Conservation (phyloP, 2,888 invertebrate genomes). For the Lissocephala sabroskyi region DNA sequence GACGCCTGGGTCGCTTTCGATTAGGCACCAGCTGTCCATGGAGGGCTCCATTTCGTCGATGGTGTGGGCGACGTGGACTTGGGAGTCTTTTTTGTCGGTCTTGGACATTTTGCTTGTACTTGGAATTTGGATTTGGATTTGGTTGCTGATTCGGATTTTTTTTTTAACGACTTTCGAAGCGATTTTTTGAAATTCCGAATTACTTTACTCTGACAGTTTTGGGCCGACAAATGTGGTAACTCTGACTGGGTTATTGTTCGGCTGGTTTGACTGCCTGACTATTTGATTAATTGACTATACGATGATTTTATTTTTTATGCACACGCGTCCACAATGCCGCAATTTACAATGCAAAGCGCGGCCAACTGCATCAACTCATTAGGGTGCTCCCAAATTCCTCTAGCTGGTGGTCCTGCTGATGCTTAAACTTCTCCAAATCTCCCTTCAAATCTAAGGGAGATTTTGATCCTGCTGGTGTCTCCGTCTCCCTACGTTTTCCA, state of each 20-base stretch:
- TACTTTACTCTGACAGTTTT: too few relatives aligned
- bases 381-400: too few relatives aligned
- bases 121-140: not conserved
- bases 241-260: too few relatives aligned
- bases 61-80: too few relatives aligned
- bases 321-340: constrained; percentile 2
- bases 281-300: constrained; percentile 26
- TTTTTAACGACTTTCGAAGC: constrained; percentile 4
- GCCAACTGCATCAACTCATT: too few relatives aligned
- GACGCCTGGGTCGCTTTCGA: constrained; percentile 99
- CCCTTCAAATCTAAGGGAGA: too few relatives aligned
- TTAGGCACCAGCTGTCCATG: constrained; percentile 92
- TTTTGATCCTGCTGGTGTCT: too few relatives aligned
- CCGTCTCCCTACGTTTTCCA: too few relatives aligned
- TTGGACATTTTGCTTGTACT: not conserved
- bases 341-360: constrained; percentile 20
- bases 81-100: constrained; percentile 73
- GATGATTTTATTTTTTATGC: constrained; percentile 21
- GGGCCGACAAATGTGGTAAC: too few relatives aligned
- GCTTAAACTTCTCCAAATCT: too few relatives aligned
- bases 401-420: too few relatives aligned
- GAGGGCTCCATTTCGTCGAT: constrained; percentile 83
- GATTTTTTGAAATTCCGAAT: not conserved
- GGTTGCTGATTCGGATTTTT: too few relatives aligned
- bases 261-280: not conserved